Percentiles rank a stretch among this genome's conserved stretches.
Conservation (phyloP, 2,113 vertebrate genomes). For the Muntiacus reevesi region DNA sequence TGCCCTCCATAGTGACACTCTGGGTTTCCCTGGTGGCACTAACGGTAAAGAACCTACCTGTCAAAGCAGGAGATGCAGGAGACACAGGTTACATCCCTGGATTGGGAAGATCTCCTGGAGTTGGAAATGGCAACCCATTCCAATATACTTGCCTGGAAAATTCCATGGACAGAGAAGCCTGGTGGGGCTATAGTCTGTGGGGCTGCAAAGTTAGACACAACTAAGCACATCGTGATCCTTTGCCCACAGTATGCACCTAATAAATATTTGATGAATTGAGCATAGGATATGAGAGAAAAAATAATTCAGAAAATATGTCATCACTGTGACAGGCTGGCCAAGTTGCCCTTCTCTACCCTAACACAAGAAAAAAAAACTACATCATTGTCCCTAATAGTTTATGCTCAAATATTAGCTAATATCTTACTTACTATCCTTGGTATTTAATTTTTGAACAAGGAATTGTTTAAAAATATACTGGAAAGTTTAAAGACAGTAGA, state of each 20-base stretch:
- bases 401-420: not conserved
- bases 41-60: not conserved
- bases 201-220: not conserved
- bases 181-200: not conserved
- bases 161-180: not conserved
- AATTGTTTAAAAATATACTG: not conserved
- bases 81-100: not conserved
- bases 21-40: not conserved
- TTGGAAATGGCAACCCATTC: not conserved
- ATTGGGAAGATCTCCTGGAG: not conserved
- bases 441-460: not conserved
- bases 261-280: constrained; percentile 39
- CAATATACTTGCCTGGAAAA: not conserved
- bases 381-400: not conserved
- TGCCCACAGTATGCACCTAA: not conserved
- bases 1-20: not conserved
- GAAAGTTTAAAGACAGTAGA: not conserved
- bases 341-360: not conserved
- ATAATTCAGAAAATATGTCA: not conserved
- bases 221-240: not conserved
- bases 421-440: not conserved
- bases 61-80: not conserved
- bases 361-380: not conserved
- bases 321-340: not conserved
- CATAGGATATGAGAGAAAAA: not conserved